Evolutionary conservation across 1,140 invertebrate species (phyloP).

Genomic region (Aphaenogaster rudis): DNA sequence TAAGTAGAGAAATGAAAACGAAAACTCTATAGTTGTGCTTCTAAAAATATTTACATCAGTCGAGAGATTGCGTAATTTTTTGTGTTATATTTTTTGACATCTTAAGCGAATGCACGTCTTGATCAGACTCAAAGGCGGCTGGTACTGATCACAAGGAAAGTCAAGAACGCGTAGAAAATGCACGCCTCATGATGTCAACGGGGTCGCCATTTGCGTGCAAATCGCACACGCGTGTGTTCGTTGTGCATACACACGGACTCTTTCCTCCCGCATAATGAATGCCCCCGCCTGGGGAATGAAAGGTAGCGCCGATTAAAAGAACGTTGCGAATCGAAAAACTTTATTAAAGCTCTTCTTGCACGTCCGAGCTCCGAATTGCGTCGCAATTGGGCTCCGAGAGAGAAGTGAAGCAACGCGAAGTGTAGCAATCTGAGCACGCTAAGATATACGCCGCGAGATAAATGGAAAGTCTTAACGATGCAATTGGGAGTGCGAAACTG

Average conservation of each 20-base stretch:
- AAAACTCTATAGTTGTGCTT: not conserved
- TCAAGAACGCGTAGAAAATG: constrained; percentile 16
- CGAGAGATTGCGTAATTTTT: not conserved
- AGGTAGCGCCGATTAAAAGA: constrained; percentile 25
- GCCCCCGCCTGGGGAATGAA: constrained; percentile 16
- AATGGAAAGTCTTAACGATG: constrained; percentile 55
- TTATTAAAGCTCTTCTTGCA: not conserved
- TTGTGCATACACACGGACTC: constrained; percentile 20
- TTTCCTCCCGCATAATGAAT: constrained; percentile 57
- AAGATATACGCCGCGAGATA: constrained; percentile 46
- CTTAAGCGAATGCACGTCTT: not conserved
- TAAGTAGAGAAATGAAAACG: not conserved
- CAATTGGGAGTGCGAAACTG: constrained; percentile 45
- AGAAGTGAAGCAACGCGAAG: constrained; percentile 32
- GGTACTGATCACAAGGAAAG: constrained; percentile 22
- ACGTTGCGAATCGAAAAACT: constrained; percentile 16
- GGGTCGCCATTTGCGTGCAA: constrained; percentile 59
- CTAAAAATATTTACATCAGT: not conserved
- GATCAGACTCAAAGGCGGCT: not conserved
- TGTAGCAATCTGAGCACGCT: constrained; percentile 47
- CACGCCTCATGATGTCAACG: constrained; percentile 53
- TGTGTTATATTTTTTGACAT: not conserved
- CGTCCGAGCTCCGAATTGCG: constrained; percentile 7
- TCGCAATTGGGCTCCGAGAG: constrained; percentile 10
- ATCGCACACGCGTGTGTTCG: constrained; percentile 12